Percentiles rank a stretch among this genome's conserved stretches.
These are phyloP conservation scores for Tenualosa ilisha DNA, from an alignment of 2,797 vertebrate species.

Conservation along the genomic window DNA sequence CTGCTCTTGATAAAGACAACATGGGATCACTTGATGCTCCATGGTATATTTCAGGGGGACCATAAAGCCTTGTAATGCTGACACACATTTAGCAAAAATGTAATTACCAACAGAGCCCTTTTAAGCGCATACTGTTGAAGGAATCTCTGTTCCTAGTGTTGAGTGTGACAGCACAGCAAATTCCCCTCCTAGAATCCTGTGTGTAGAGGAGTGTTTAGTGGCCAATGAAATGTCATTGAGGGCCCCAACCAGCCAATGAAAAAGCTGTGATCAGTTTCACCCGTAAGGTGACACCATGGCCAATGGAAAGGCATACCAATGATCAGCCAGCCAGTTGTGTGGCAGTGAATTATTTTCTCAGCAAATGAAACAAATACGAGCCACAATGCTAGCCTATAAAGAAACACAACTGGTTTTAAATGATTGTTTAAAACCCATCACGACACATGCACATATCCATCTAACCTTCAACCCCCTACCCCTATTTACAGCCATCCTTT, in stretches of 20 bases:
- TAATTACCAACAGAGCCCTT: not conserved
- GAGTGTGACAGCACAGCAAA: slow-evolving; percentile 8
- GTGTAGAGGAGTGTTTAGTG: not conserved
- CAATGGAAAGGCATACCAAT: not conserved
- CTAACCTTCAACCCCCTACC: slow-evolving; percentile 1
- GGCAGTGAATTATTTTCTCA: not conserved
- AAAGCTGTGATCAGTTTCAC: not conserved
- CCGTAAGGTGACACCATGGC: slow-evolving; percentile 27
- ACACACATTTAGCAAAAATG: slow-evolving; percentile 8
- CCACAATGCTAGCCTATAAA: not conserved
- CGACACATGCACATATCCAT: slow-evolving; percentile 7
- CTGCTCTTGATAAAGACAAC: not conserved
- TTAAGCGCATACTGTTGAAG: not conserved
- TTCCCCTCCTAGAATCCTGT: not conserved
- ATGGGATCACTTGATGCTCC: not conserved
- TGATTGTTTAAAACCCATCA: not conserved
- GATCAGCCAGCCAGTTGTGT: not conserved
- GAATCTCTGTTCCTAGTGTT: not conserved
- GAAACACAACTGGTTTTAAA: not conserved
- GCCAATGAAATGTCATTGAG: not conserved
- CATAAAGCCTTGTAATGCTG: slow-evolving; percentile 2
- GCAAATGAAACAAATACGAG: slow-evolving; percentile 3
- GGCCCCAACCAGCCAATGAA: not conserved
- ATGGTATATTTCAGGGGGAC: not conserved
- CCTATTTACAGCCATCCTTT: slow-evolving; percentile 9